Base-by-base conservation (phyloP, 1,140 invertebrate genomes). In the Hyles euphorbiae region DNA sequence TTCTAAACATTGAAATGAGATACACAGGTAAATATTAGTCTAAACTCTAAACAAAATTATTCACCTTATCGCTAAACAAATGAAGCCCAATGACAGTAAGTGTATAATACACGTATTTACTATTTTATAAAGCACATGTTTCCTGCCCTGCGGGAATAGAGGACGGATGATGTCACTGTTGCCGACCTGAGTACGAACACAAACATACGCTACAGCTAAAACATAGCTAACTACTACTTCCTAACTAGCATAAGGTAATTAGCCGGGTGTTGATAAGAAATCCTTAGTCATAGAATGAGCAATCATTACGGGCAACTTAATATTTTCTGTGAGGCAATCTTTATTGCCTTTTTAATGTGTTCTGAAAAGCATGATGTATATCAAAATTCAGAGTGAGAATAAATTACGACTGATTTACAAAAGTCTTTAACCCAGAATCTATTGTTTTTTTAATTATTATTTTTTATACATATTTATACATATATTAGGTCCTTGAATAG, bases 121-220 rank as follows among this genome's bases (percentile, higher is more conserved):
- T 34, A 56, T 10, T 34, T 32, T 22, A 53, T 32, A 22, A 46
- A 59, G 43, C 34, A 53, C 45, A 55, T 36, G 64, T 63, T 65
- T 70, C 65, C 62, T 72, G 63, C 55, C 56, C 50, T 61, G 36
- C 58, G 55, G 63, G 68, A 45, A 60, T 67, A 58, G 34, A 55
- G 9, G 48, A 12, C 10, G 34, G 34, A 68, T 74, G 65, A 70
- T 66, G 67, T 72, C 70, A 72, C 11, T 54, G 32, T 58, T 40
- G 12, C 11, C 46, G 10, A 47, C 4, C 32, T 11, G 9, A 8
- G 11, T 53, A 22, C 6, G 12, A 12, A 43, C n/a, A n/a, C 52
- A 53, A 34, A 11, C 52, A 22, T 43, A 3, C 6, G 52, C n/a
- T 22, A 43, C 34, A 33, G 32, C 48, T 34, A 53, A 34, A 36